Evolutionary conservation across 2,888 invertebrate species (phyloP), one percentile per base, ranked within the genome.

Genomic region (Poecilus cupreus): DNA sequence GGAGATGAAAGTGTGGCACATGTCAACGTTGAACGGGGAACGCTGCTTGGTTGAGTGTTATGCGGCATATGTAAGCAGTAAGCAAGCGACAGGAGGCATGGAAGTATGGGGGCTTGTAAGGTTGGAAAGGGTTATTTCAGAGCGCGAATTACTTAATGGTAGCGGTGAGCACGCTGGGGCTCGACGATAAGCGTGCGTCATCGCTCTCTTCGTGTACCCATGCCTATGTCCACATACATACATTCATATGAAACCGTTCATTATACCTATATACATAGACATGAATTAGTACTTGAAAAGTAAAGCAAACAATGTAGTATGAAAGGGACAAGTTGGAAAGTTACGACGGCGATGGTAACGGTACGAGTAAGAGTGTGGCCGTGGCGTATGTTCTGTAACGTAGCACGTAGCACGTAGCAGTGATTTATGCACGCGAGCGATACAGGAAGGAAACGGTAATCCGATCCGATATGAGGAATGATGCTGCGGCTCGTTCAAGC

Each of bases 381-480:
- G n/a, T n/a, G n/a, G n/a, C n/a, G n/a, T n/a, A n/a, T n/a, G n/a
- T n/a, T n/a, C 18, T 51, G 8, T 51, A 20, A 18, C 20, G 18
- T 51, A 8, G 51, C 10, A 10, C 10, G 2, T 18, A 20, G 13
- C 13, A 26, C 5, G 60, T 22, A 22, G 24, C 24, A 10, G 22
- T 64, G 60, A 78, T 39, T 64, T 64, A 60, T 78, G 49, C 78
- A 57, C 22, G 43, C 60, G 22, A 64, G 49, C 64, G 24, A 78
- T 78, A 78, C 39, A 64, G 64, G 57, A 60, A 78, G 78, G 64
- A 64, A 60, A 49, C 60, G 49, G 43, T 72, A 80, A 74, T 74
- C 74, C 60, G 74, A 70, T 74, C 72, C 54, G 72, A 80, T 80
- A 80, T 51, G 74, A 74, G 39, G 57, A 80, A 72, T 54, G 72